phyloP scores from a whole-genome alignment of 1,140 invertebrate species.

The Euwallacea similis region DNA sequence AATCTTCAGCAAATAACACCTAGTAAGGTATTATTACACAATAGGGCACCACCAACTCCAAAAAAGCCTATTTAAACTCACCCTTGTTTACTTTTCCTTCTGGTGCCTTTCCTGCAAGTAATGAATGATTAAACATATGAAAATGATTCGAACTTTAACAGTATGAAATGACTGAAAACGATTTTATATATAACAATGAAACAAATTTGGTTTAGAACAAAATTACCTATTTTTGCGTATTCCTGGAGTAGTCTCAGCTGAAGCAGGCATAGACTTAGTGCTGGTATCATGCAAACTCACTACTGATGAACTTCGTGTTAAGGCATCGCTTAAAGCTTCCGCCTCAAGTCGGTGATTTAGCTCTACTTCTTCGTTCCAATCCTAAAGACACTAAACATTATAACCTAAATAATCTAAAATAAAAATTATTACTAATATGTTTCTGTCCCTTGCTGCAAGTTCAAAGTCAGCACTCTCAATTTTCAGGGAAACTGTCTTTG shows the following conservation, averaged over 20 bases:
- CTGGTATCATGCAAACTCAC: conserved; percentile 58
- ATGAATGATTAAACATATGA: conserved; percentile 17
- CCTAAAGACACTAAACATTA: conserved; percentile 31
- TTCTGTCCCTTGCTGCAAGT: not conserved
- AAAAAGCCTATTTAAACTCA: conserved; percentile 21
- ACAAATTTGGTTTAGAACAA: too few relatives aligned
- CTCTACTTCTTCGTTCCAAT: conserved; percentile 64
- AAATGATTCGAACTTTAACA: not conserved
- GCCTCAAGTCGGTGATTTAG: conserved; percentile 55
- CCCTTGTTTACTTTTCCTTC: conserved; percentile 40
- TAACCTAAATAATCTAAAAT: not conserved
- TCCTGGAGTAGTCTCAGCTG: conserved; percentile 30
- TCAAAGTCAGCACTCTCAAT: not conserved
- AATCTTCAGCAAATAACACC: too few relatives aligned
- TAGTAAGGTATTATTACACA: too few relatives aligned
- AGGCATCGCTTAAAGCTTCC: conserved; percentile 56
- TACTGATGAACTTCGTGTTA: conserved; percentile 59
- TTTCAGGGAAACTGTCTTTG: not conserved
- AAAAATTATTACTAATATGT: not conserved
- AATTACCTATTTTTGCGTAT: conserved; percentile 42
- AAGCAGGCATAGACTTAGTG: conserved; percentile 43
- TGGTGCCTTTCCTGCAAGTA: conserved; percentile 40
- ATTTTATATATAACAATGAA: not conserved
- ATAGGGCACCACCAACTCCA: too few relatives aligned
- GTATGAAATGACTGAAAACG: not conserved